Evolutionary conservation across 2,113 vertebrate genomes (phyloP).

Genomic region (Ranitomeya imitator): DNA sequence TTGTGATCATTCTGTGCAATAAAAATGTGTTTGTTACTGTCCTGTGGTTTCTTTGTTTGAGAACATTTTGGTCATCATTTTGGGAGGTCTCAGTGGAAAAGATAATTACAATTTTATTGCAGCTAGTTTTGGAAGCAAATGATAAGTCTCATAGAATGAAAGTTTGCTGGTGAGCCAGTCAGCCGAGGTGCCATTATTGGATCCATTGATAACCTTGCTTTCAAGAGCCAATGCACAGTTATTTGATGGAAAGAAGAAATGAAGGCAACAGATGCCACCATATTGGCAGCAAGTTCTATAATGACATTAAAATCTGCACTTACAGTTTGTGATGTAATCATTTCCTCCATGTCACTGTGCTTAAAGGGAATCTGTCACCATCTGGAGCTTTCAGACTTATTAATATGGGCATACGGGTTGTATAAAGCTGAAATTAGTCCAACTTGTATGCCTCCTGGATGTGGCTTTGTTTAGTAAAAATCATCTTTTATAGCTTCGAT

Average conservation of each 20-base stretch:
- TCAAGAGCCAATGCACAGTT: not conserved
- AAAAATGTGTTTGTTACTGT: not conserved
- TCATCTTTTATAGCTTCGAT: too few species aligned
- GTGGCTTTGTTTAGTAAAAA: too few species aligned
- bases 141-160: slow-evolving; percentile 22
- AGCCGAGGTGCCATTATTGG: slow-evolving; percentile 22
- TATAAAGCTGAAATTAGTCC: too few species aligned
- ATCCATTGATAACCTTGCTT: not conserved
- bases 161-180: not conserved
- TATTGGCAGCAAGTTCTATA: not conserved
- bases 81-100: slow-evolving; percentile 31
- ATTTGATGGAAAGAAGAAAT: not conserved
- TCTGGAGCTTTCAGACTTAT: too few species aligned
- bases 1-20: not conserved
- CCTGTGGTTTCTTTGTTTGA: slow-evolving; percentile 9
- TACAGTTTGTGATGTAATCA: not conserved
- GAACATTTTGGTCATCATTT: not conserved
- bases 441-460: too few species aligned
- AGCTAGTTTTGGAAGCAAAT: slow-evolving; percentile 14
- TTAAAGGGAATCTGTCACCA: too few species aligned
- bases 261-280: not conserved
- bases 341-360: not conserved
- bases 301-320: not conserved
- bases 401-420: too few species aligned
- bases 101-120: slow-evolving; percentile 42